phyloP scores from a whole-genome alignment of 2,113 vertebrate species.

The Nyctibius bracteatus region DNA sequence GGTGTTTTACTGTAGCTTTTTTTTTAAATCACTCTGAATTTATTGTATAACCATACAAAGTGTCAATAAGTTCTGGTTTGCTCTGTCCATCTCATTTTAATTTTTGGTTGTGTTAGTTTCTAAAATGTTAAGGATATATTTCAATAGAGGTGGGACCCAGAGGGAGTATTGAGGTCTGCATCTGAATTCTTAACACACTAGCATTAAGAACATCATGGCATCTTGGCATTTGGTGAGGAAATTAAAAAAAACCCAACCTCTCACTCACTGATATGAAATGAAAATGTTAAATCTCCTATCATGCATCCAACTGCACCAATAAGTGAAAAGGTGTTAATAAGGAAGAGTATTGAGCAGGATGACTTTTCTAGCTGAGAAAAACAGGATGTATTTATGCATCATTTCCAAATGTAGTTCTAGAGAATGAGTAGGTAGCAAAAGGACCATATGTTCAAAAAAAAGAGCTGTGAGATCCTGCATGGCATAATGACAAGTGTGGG shows the following conservation, averaged over 20 bases:
- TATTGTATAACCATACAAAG: neutral
- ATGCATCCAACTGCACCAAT: neutral
- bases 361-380: conserved; percentile 38
- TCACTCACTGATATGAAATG: neutral
- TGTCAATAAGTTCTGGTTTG: neutral
- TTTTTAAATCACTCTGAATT: neutral
- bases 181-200: neutral
- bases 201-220: neutral
- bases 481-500: neutral
- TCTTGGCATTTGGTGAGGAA: neutral
- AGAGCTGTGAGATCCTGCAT: neutral
- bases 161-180: neutral
- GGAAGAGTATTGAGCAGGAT: neutral
- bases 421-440: conserved; percentile 19
- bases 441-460: conserved; percentile 14
- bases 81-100: neutral
- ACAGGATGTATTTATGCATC: conserved; percentile 2
- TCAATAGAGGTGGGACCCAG: neutral
- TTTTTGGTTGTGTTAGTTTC: neutral
- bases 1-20: neutral
- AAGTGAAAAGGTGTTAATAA: conserved; percentile 7
- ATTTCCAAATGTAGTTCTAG: conserved; percentile 23
- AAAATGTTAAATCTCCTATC: neutral
- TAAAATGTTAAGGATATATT: neutral
- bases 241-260: neutral